Evolutionary conservation across 1,140 invertebrate species (phyloP).

Genomic region (Steinernema feltiae): DNA sequence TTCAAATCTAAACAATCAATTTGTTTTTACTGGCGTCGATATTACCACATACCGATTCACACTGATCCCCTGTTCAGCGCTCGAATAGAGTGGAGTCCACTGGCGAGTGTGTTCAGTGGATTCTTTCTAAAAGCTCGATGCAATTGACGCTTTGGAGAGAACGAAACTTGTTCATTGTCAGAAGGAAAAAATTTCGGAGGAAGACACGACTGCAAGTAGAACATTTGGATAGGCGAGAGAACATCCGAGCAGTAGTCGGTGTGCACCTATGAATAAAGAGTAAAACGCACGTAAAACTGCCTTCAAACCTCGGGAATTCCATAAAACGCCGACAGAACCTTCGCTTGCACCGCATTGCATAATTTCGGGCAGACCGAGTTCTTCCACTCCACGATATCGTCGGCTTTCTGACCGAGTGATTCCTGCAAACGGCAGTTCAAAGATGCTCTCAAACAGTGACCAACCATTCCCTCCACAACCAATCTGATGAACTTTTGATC

Average conservation of each 20-base stretch:
- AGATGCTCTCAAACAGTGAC: neutral
- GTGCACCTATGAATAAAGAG: constrained; percentile 11
- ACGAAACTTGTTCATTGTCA: constrained; percentile 19
- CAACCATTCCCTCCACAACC: constrained; percentile 30
- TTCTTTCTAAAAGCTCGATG: constrained; percentile 21
- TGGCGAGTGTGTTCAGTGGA: neutral
- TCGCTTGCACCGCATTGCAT: constrained; percentile 18
- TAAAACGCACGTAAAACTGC: neutral
- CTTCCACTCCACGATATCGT: constrained; percentile 16
- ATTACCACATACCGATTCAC: constrained; percentile 16
- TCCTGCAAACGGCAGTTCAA: neutral
- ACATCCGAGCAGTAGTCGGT: constrained; percentile 27
- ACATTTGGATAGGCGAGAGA: constrained; percentile 32
- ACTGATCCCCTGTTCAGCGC: constrained; percentile 28
- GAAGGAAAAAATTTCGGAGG: constrained; percentile 27
- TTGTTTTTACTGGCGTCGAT: neutral
- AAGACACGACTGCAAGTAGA: constrained; percentile 29
- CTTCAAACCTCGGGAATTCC: neutral
- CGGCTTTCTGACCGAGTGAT: neutral
- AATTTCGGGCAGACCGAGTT: constrained; percentile 12
- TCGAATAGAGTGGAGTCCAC: constrained; percentile 32
- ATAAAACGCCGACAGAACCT: constrained; percentile 10
- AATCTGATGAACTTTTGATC: constrained; percentile 28
- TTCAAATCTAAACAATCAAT: constrained; percentile 20
- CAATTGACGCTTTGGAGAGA: neutral